Evolutionary conservation across 2,113 vertebrate genomes (phyloP), one percentile per base, ranked within the genome.

Genomic region (Hystrix brachyura): DNA sequence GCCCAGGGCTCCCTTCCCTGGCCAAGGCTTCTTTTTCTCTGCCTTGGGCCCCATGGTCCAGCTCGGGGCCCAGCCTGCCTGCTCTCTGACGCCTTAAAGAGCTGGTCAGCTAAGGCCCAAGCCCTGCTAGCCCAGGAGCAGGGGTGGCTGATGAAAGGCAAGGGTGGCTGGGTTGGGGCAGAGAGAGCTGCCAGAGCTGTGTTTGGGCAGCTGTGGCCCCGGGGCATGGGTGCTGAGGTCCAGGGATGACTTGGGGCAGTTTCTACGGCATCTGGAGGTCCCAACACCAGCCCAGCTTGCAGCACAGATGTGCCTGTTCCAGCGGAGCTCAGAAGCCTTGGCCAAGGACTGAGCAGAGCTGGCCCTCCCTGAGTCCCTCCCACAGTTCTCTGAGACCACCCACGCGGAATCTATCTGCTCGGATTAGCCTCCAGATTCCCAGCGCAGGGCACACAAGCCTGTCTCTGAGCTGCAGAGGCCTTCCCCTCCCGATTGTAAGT

Each of bases 361-460:
- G 21, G 69, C 89, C 43, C 71, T 32, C 38, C 55, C 65, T 32
- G 34, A 59, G 85, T 90, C 67, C 93, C 87, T 94, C 92, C 84
- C 94, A 60, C 94, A 46, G 27, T 85, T 62, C 71, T n/a, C 32
- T 0, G 90, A 88, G 98, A 94, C 97, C 98, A 98, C 98, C 97
- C 98, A 97, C 84, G 0, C 0, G 34, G 94, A 83, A 53, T 43
- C 85, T 89, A 91, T 97, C 97, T 81, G 91, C 60, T 57, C 15
- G 12, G n/a, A 43, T 91, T 69, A 7, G 38, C 34, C 72, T 95
- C 90, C 80, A 46, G 74, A 57, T 74, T 69, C 43, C 43, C 2
- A 43, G 53, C 84, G 72, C 32, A n/a, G n/a, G 34, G 55, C 59
- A 48, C 76, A 46, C 80, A 74, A 74, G 64, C 51, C 18, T 12